Evolutionary conservation across 2,888 invertebrate genomes (phyloP).

Genomic region (Agrypnus murinus): DNA sequence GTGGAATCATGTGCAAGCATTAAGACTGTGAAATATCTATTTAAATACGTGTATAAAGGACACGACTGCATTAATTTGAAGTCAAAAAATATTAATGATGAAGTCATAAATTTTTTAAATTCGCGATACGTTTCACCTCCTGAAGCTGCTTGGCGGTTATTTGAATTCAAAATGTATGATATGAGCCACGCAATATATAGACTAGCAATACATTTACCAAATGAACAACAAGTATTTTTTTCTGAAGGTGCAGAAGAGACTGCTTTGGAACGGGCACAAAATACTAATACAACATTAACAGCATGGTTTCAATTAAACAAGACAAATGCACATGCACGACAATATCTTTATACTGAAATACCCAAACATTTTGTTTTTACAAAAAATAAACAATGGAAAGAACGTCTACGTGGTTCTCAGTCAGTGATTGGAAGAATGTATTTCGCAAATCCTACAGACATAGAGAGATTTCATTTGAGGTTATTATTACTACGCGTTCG

Average conservation of each 20-base stretch:
- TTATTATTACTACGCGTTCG: conserved; percentile 55
- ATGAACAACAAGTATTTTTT: conserved; percentile 46
- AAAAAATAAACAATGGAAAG: background rate
- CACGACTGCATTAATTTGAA: conserved; percentile 10
- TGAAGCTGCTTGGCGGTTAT: conserved; percentile 65
- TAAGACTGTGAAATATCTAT: conserved; percentile 59
- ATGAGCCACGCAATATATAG: conserved; percentile 61
- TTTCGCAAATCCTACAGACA: conserved; percentile 37
- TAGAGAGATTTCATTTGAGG: conserved; percentile 53
- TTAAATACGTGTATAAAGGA: conserved; percentile 54
- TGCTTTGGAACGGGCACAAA: conserved; percentile 34
- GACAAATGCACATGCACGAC: conserved; percentile 49
- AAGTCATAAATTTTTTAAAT: conserved; percentile 52
- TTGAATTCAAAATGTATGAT: conserved; percentile 56
- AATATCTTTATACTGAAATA: conserved; percentile 52
- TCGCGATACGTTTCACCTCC: conserved; percentile 63
- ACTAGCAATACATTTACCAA: conserved; percentile 64
- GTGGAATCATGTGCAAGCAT: conserved; percentile 60
- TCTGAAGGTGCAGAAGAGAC: conserved; percentile 42
- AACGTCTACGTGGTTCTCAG: conserved; percentile 21
- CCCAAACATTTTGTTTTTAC: conserved; percentile 55
- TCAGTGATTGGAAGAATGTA: conserved; percentile 38
- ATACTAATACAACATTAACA: conserved; percentile 51
- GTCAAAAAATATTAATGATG: conserved; percentile 1
- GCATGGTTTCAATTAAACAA: conserved; percentile 59